These are phyloP conservation scores for Prionailurus viverrinus DNA, from an alignment of 2,113 vertebrate species.

Conservation along the genomic window DNA sequence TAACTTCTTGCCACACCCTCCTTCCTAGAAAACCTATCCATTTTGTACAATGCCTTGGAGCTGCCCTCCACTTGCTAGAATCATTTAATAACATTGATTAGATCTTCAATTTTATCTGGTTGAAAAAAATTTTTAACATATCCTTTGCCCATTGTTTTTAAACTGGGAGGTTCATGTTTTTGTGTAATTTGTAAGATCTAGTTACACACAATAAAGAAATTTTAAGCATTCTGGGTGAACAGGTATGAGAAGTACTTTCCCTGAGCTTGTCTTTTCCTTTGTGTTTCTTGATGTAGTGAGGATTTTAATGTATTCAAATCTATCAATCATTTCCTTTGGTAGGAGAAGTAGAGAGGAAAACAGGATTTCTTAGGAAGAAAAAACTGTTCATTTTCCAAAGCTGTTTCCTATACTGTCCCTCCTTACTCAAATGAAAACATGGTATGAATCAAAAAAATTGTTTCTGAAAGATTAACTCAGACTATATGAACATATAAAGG, in stretches of 20 bases:
- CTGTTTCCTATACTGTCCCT: background rate
- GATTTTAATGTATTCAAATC: background rate
- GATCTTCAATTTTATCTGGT: background rate
- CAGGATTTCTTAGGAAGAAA: slow-evolving; percentile 7
- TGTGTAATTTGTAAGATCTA: background rate
- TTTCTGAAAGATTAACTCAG: slow-evolving; percentile 12
- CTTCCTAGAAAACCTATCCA: background rate
- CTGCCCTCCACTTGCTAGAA: background rate
- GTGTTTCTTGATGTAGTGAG: background rate
- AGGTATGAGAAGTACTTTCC: background rate
- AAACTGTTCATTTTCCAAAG: background rate
- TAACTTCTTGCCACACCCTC: background rate
- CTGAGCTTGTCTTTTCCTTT: background rate
- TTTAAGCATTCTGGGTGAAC: background rate
- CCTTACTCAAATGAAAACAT: slow-evolving; percentile 16
- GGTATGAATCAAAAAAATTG: background rate
- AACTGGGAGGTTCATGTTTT: background rate
- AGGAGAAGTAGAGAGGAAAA: background rate
- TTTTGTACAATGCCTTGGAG: background rate
- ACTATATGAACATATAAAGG: background rate
- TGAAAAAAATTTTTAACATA: background rate
- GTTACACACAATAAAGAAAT: background rate
- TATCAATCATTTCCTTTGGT: background rate
- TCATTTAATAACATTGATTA: background rate
- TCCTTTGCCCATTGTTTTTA: background rate